phyloP scores from a whole-genome alignment of 2,888 invertebrate genomes.

The Archaeoteleia sp. region DNA sequence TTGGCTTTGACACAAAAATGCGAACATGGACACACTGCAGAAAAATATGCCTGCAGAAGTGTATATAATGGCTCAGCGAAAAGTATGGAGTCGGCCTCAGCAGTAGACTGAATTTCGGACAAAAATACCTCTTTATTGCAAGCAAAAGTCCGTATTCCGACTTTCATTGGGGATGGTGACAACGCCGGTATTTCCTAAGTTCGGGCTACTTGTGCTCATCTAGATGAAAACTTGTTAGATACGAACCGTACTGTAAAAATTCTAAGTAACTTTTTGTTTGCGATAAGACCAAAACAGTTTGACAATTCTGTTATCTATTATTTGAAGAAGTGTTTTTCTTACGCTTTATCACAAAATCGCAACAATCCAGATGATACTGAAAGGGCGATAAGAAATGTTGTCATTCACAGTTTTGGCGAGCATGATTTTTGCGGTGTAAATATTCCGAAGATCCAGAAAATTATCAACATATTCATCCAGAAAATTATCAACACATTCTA shows the following conservation, averaged over 20 bases:
- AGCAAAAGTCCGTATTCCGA: conserved; percentile 28
- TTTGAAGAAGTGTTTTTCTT: not conserved
- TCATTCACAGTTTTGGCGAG: conserved; percentile 48
- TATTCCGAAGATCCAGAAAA: conserved; percentile 30
- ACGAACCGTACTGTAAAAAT: conserved; percentile 23
- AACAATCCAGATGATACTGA: conserved; percentile 17
- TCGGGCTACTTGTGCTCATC: conserved; percentile 18
- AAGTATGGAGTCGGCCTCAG: conserved; percentile 57
- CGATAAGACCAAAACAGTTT: conserved; percentile 8
- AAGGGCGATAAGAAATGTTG: conserved; percentile 41
- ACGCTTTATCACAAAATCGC: conserved; percentile 29
- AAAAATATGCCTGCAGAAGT: conserved; percentile 53
- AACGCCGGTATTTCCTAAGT: conserved; percentile 47
- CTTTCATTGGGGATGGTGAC: conserved; percentile 55
- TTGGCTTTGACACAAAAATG: conserved; percentile 46
- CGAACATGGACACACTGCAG: conserved; percentile 42
- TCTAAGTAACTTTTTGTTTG: conserved; percentile 25
- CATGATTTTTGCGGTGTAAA: conserved; percentile 47
- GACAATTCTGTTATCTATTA: not conserved
- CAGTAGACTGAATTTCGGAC: conserved; percentile 43
- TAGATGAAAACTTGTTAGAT: conserved; percentile 29
- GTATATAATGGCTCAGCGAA: conserved; percentile 46
- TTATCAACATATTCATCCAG: conserved; percentile 28
- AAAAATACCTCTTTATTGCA: conserved; percentile 41
- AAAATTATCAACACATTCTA: too few species aligned